Conservation (phyloP, 2,113 vertebrate species). For the Pantherophis guttatus region DNA sequence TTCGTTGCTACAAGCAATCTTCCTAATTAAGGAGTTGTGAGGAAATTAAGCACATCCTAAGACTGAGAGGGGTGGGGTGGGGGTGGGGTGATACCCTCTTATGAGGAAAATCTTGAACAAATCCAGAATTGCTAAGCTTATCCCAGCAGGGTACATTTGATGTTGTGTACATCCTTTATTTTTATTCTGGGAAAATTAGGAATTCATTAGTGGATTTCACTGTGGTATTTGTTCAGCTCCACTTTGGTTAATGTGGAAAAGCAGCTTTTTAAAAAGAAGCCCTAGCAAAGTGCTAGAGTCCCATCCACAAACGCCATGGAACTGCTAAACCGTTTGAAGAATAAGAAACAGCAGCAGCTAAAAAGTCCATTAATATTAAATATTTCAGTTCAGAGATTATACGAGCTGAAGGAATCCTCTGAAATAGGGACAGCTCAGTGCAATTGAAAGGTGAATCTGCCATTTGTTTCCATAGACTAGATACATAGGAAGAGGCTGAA, state of each 20-base stretch:
- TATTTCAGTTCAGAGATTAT: not conserved
- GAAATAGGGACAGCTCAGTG: not conserved
- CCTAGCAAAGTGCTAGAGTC: too few relatives aligned
- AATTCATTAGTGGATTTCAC: not conserved
- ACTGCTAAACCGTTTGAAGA: not conserved
- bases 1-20: not conserved
- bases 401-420: not conserved
- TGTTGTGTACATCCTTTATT: conserved; percentile 13
- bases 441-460: not conserved
- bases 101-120: not conserved
- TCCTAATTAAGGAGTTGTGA: not conserved
- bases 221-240: not conserved
- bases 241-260: not conserved
- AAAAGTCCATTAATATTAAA: not conserved
- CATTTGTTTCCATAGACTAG: not conserved
- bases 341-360: not conserved
- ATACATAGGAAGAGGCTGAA: not conserved
- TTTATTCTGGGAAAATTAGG: not conserved
- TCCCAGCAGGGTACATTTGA: not conserved
- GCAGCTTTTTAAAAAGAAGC: not conserved
- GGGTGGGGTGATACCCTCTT: not conserved
- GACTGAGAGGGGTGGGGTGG: not conserved
- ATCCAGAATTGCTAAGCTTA: not conserved
- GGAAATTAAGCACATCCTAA: conserved; percentile 14
- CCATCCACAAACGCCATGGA: not conserved